Percentiles rank a stretch among this genome's conserved stretches.
phyloP scores from a whole-genome alignment of 2,888 invertebrate genomes.

The Chrysodeixis includens region DNA sequence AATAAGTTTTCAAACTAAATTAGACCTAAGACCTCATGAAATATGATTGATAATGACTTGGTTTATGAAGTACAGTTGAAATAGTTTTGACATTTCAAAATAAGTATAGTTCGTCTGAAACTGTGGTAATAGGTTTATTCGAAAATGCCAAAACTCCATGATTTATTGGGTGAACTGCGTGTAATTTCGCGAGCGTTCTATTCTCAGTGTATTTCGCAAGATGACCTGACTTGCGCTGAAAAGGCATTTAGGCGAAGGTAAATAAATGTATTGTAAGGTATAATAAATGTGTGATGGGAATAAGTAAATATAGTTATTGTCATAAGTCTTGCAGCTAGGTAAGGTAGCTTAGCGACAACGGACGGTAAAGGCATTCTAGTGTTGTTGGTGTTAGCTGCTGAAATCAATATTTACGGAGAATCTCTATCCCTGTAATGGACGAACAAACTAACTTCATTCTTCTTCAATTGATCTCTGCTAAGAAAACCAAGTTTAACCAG shows the following conservation, averaged over 20 bases:
- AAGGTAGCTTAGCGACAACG: no score
- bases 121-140: slow-evolving; percentile 32
- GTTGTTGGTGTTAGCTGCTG: no score
- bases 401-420: no score
- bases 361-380: no score
- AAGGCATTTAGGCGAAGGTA: neutral
- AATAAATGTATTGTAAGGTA: neutral
- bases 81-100: slow-evolving; percentile 57
- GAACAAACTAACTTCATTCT: no score
- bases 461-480: no score
- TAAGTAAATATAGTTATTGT: no score
- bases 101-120: slow-evolving; percentile 42
- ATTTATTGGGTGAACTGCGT: slow-evolving; percentile 31
- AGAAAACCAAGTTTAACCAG: no score
- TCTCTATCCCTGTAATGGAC: no score
- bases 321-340: no score
- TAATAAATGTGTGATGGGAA: no score
- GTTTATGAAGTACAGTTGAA: slow-evolving; percentile 20
- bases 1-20: slow-evolving; percentile 20
- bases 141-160: slow-evolving; percentile 27
- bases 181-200: neutral
- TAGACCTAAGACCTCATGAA: neutral
- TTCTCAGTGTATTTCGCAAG: neutral
- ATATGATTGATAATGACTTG: slow-evolving; percentile 28
- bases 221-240: neutral